Evolutionary conservation across 2,888 invertebrate species (phyloP), one percentile per base, ranked within the genome.

Genomic region (Plagodis dolabraria): DNA sequence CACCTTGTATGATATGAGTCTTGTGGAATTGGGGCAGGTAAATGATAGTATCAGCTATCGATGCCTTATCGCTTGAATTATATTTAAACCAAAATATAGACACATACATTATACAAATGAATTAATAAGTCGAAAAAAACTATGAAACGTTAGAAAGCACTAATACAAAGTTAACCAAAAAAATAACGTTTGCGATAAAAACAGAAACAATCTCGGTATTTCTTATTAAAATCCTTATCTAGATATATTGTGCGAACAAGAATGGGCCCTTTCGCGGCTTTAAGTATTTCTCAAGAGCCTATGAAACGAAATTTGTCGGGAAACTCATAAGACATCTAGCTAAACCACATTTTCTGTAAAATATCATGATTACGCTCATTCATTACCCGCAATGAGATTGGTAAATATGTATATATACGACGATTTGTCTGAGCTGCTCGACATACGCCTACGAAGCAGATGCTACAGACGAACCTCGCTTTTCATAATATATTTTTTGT

Each of bases 401-500:
- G 42, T 51, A 35, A 42, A 55, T 40, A 50, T 10, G 48, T 46
- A 36, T 57, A 50, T 54, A 59, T 53, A 56, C 53, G n/a, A 57
- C 12, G 45, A 48, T 46, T 38, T 53, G 55, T 50, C 44, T 50
- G 50, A 55, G 46, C 47, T 54, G 46, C 9, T 22, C 45, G 58
- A 67, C 69, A 57, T 51, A 57, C 67, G 58, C 57, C 57, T 57
- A 71, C 68, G 49, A 65, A 61, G 58, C 70, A 64, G 65, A 56
- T 60, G 51, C 57, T 67, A 64, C 64, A 60, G 64, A 69, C 62
- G 67, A 68, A 71, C 71, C 69, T 68, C 69, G 69, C 67, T 66
- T 72, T 72, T 70, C 65, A 65, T 65, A 62, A 63, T 43, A 60
- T 57, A 52, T 72, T 77, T 78, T 76, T 76, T 75, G 74, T 79